Evolutionary conservation across 2,113 vertebrate species (phyloP).

Genomic region (Labeo catla): DNA sequence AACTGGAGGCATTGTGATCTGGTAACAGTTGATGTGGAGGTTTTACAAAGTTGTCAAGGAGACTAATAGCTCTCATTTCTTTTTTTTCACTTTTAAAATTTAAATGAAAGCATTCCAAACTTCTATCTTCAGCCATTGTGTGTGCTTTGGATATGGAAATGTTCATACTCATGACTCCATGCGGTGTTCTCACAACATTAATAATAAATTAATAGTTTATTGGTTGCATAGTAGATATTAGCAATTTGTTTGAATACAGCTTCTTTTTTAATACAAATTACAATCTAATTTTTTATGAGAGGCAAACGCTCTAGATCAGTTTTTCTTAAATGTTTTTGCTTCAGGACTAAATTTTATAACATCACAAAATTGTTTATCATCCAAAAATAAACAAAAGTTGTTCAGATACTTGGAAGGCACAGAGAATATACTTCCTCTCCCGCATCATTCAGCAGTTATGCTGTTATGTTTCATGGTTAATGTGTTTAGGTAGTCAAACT

Average conservation of each 20-base stretch:
- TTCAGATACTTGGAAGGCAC: background rate
- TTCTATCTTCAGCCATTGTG: background rate
- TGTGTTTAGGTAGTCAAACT: constrained; percentile 9
- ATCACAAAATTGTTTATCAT: background rate
- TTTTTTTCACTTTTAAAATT: background rate
- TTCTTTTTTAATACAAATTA: background rate
- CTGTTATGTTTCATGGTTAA: background rate
- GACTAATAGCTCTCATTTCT: background rate
- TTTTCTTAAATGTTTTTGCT: background rate
- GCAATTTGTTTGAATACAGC: background rate
- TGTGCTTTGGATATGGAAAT: background rate
- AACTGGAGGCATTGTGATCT: constrained; percentile 18
- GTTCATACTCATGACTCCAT: background rate
- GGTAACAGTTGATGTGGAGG: background rate
- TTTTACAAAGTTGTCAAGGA: constrained; percentile 37
- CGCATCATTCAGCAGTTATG: background rate
- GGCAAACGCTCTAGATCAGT: background rate
- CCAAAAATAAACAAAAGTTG: background rate
- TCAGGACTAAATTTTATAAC: background rate
- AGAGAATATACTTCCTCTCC: background rate
- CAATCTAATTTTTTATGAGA: background rate
- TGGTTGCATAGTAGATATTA: background rate
- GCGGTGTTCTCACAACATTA: background rate
- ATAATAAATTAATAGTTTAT: background rate
- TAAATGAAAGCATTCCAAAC: background rate